Evolutionary conservation across 2,888 invertebrate genomes (phyloP), one percentile per base, ranked within the genome.

Genomic region (Coenonympha glycerion): DNA sequence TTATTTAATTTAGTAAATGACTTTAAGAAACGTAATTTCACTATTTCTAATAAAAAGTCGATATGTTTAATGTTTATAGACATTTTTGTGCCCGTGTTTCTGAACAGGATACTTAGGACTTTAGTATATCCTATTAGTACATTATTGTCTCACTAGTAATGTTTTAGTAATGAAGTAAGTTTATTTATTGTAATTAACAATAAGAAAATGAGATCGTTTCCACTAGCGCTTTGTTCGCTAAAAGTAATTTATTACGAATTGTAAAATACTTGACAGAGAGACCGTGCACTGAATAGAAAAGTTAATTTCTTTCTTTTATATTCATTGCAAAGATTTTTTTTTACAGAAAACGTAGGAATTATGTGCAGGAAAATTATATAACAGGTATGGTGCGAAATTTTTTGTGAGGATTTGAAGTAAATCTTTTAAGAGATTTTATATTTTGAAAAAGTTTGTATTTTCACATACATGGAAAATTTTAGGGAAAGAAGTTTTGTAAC

Each of bases 1-100:
- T n/a, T n/a, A n/a, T n/a, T n/a, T n/a, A n/a, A n/a, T n/a, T n/a
- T n/a, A n/a, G n/a, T n/a, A n/a, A n/a, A n/a, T n/a, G n/a, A n/a
- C n/a, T n/a, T n/a, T n/a, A n/a, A n/a, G n/a, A n/a, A n/a, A n/a
- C n/a, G n/a, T n/a, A n/a, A n/a, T n/a, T n/a, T n/a, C n/a, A n/a
- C n/a, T n/a, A n/a, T n/a, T n/a, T n/a, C n/a, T n/a, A n/a, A n/a
- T n/a, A n/a, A n/a, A n/a, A n/a, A n/a, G n/a, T n/a, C n/a, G n/a
- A n/a, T n/a, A n/a, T n/a, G n/a, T 80, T 79, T 79, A 76, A n/a
- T 79, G 79, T 80, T 79, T 79, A 76, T 76, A 73, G 66, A 71
- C 70, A 76, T 73, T 73, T 75, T 73, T 69, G 68, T 67, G 68
- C 64, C 70, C 67, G 70, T 71, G 74, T 68, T 70, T 77, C 73